These are phyloP conservation scores for Ptyas mucosa DNA, from an alignment of 2,113 vertebrate genomes.

Conservation along the genomic window DNA sequence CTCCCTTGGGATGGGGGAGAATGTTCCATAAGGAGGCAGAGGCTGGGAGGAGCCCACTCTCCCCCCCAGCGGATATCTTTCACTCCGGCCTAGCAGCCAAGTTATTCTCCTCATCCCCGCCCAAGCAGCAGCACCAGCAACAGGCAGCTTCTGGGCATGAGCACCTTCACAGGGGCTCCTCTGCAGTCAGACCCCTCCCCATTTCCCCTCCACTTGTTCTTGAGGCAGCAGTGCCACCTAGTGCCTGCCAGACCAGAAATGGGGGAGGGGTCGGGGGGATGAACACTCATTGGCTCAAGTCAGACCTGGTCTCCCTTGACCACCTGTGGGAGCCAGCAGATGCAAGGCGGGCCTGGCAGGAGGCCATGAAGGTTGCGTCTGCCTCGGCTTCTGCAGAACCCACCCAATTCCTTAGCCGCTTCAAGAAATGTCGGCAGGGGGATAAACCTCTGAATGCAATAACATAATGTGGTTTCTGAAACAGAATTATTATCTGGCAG, in stretches of 20 bases:
- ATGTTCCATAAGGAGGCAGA: background rate
- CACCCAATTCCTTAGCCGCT: background rate
- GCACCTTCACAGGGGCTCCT: background rate
- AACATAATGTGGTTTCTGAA: background rate
- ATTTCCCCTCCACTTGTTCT: background rate
- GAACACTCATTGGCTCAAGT: background rate
- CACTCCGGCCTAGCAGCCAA: background rate
- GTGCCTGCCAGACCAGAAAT: background rate
- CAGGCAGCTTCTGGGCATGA: background rate
- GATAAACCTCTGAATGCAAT: background rate
- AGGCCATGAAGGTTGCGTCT: background rate
- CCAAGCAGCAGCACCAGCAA: background rate
- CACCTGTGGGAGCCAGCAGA: background rate
- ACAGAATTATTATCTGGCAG: background rate
- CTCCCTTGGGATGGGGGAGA: background rate
- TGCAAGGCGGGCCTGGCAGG: background rate
- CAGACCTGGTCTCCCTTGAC: background rate
- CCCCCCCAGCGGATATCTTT: background rate
- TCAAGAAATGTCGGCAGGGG: background rate
- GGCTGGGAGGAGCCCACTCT: background rate
- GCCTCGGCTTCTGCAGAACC: background rate
- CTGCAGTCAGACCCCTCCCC: background rate
- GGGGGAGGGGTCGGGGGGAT: background rate
- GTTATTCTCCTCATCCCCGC: background rate
- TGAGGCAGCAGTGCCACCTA: slow-evolving; percentile 21